phyloP scores from a whole-genome alignment of 1,140 invertebrate genomes.

The Nilaparvata lugens region DNA sequence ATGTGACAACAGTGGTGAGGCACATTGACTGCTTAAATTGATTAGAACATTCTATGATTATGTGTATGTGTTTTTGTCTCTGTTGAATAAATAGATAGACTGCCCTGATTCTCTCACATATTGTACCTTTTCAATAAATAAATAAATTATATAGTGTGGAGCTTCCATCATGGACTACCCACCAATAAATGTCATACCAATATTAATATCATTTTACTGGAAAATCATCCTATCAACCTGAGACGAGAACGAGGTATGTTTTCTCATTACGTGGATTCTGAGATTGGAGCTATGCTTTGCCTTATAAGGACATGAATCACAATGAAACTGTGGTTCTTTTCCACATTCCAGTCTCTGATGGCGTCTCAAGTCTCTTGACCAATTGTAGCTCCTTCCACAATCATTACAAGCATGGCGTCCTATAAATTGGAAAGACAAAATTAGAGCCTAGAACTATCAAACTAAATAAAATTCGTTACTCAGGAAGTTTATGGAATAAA shows the following conservation, averaged over 20 bases:
- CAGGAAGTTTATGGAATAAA: no score
- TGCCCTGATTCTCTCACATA: background rate
- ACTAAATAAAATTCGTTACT: no score
- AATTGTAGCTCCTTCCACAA: slow-evolving; percentile 35
- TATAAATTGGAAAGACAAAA: no score
- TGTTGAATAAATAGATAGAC: no score
- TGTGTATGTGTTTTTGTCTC: no score
- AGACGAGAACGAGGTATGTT: slow-evolving; percentile 4
- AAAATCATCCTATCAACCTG: background rate
- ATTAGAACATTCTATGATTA: no score
- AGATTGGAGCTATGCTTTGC: slow-evolving; percentile 32
- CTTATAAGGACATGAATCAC: slow-evolving; percentile 25
- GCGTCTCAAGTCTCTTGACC: slow-evolving; percentile 39
- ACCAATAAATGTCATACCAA: background rate
- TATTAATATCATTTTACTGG: background rate
- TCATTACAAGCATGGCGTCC: no score
- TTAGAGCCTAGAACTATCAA: no score
- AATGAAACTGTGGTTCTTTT: slow-evolving; percentile 37
- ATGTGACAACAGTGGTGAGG: no score
- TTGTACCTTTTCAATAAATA: background rate
- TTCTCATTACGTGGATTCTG: slow-evolving; percentile 23
- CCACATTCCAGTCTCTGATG: slow-evolving; percentile 44
- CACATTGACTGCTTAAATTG: no score
- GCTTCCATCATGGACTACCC: background rate
- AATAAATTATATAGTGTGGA: background rate